Conservation (phyloP, 1,140 invertebrate genomes). For the Plectrocnemia conspersa region DNA sequence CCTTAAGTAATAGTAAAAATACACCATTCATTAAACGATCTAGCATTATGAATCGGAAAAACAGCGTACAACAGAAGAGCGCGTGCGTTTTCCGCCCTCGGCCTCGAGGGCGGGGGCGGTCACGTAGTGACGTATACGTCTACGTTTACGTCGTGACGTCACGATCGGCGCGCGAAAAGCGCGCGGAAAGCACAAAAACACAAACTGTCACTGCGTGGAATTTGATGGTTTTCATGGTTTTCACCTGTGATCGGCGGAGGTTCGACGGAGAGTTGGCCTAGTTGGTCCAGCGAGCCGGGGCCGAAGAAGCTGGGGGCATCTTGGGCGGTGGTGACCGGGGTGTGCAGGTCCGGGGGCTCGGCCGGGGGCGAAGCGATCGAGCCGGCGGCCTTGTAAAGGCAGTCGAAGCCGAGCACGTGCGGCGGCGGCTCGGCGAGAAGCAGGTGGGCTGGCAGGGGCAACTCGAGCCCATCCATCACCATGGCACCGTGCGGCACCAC, state of each 20-base stretch:
- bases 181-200: not conserved
- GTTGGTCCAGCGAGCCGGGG: conserved; percentile 48
- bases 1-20: too few species aligned
- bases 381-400: conserved; percentile 22
- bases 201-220: not conserved
- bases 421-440: conserved; percentile 28
- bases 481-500: conserved; percentile 43
- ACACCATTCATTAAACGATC: too few species aligned
- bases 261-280: too few species aligned
- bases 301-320: conserved; percentile 75
- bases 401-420: conserved; percentile 34
- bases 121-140: not conserved
- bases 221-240: too few species aligned
- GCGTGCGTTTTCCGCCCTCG: too few species aligned
- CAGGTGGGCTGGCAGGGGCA: conserved; percentile 27
- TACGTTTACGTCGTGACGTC: not conserved
- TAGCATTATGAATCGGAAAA: too few species aligned
- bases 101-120: too few species aligned
- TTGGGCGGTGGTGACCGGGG: conserved; percentile 71
- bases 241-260: conserved; percentile 84
- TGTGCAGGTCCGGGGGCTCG: conserved; percentile 62
- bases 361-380: conserved; percentile 19
- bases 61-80: too few species aligned
- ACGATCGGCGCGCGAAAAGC: not conserved
- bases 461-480: conserved; percentile 33